A percentile compares a stretch with the other conserved stretches of the same genome.
Conservation (phyloP, 1,140 invertebrate genomes). For the Drosophila kanapiae region DNA sequence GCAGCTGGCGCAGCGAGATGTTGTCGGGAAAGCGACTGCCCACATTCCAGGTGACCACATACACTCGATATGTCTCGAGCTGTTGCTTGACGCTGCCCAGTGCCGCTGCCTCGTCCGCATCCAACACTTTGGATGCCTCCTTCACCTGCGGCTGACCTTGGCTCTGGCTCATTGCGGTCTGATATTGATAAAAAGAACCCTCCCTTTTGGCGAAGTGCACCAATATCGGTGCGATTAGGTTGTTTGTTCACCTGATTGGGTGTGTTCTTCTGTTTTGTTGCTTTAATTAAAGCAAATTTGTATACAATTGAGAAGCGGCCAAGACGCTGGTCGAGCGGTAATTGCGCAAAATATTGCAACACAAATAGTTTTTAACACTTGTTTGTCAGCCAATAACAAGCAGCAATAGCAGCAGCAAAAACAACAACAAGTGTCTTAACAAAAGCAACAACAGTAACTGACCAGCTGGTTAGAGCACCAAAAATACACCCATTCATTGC, state of each 20-base stretch:
- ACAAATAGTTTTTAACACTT: conserved; percentile 37
- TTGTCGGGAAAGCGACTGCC: conserved; percentile 90
- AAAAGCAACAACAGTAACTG: neutral
- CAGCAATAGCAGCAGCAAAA: conserved; percentile 7
- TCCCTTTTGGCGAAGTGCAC: neutral
- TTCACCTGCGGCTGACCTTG: neutral
- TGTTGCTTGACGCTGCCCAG: conserved; percentile 48
- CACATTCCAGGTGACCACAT: conserved; percentile 94
- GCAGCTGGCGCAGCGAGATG: conserved; percentile 89
- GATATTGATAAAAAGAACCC: neutral
- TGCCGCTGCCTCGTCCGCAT: conserved; percentile 27
- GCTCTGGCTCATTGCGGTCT: conserved; percentile 55
- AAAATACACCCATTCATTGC: neutral
- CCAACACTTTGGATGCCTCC: conserved; percentile 14
- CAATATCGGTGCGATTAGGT: neutral
- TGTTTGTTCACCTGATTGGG: conserved; percentile 20
- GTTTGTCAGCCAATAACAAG: conserved; percentile 12
- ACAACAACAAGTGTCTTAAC: neutral
- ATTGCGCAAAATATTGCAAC: conserved; percentile 34
- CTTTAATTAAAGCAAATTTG: neutral
- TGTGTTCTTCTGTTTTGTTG: neutral
- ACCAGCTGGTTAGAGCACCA: neutral
- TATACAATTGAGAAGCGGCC: neutral
- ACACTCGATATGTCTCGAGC: conserved; percentile 86
- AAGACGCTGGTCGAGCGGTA: conserved; percentile 10